Base-by-base conservation (phyloP, 1,140 invertebrate species). In the Rhopalosiphum padi region DNA sequence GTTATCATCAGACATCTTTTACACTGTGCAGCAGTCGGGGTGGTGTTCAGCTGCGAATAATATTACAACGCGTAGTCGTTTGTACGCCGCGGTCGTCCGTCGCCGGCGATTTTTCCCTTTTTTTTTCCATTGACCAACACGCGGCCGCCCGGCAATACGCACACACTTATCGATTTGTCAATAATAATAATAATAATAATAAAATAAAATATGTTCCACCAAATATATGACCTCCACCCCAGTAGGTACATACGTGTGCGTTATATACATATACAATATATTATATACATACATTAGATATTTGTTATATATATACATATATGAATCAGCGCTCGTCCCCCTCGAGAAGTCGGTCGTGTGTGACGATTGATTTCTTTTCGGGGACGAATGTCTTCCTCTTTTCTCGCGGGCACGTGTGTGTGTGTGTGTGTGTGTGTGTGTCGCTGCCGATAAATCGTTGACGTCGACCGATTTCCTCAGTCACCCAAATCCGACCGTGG, bases 361-460 rank as follows among this genome's bases (percentile, higher is more conserved):
- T 91, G 90, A 91, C 90, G 90, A 91, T 91, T 91, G 90, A 91
- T 91, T 91, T 91, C 90, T 77, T n/a, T 91, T 91, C n/a, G 15
- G n/a, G 48, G 7, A n/a, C 30, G 48, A 88, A 51, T 48, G 87
- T 88, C 87, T 88, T 88, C 87, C 48, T 88, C 35, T 88, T 88
- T 88, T 88, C n/a, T 53, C n/a, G 30, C 46, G 4, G 30, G 9
- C 41, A 15, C 25, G 85, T 15, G 41, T n/a, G 25, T 46, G 30
- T 30, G 83, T 25, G 25, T 23, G 85, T 15, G 41, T n/a, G 25
- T 46, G 30, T 30, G 83, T 25, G 25, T 23, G 41, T 15, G 46
- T 88, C n/a, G 21, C n/a, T 23, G 55, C 35, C 21, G 89, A 90
- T 55, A 90, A 55, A 51, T 55, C 85, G 41, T 86, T n/a, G 85